Evolutionary conservation across 2,888 invertebrate species (phyloP), one percentile per base, ranked within the genome.

Genomic region (Nebria salina): DNA sequence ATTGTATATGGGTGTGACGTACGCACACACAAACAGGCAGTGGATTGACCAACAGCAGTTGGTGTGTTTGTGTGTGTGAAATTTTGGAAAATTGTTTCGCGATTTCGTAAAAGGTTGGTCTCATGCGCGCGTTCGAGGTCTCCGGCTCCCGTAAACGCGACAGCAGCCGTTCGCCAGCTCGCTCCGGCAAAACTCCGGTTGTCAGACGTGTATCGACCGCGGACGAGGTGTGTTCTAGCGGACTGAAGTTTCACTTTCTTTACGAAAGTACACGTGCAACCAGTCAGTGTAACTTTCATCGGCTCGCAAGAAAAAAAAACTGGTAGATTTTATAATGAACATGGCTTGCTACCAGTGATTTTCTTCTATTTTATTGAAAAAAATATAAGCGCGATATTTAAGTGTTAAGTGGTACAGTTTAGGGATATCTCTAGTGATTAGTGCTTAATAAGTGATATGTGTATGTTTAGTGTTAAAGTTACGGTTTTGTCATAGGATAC

Each of bases 161-260:
- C 34, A 70, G 70, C 34, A 70, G 20, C 25, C 8, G 20, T 34
- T 42, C 73, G 42, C 41, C 74, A 54, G 73, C 43, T 78, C 78
- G 73, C 34, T 25, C 41, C 26, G 72, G 26, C 72, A 25, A n/a
- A 15, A 20, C 54, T 11, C 15, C 64, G 65, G 65, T 34, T 65
- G 72, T 77, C 77, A 77, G 73, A 77, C 77, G 77, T 68, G 65
- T 78, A 78, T 78, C 73, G 78, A 78, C 78, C 78, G 78, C 65
- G 43, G 43, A 8, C 11, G 54, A n/a, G 72, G 70, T 13, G 70
- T 26, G 70, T 70, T 25, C 66, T 15, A 13, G 20, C 15, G 11
- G 54, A 11, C 70, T 70, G 20, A 26, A 72, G 77, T 77, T 77
- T 77, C 72, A 77, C 77, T 77, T 77, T 77, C 77, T 64, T 34